Evolutionary conservation across 2,888 invertebrate species (phyloP), one percentile per base, ranked within the genome.

Genomic region (Gnatocerus cornutus): DNA sequence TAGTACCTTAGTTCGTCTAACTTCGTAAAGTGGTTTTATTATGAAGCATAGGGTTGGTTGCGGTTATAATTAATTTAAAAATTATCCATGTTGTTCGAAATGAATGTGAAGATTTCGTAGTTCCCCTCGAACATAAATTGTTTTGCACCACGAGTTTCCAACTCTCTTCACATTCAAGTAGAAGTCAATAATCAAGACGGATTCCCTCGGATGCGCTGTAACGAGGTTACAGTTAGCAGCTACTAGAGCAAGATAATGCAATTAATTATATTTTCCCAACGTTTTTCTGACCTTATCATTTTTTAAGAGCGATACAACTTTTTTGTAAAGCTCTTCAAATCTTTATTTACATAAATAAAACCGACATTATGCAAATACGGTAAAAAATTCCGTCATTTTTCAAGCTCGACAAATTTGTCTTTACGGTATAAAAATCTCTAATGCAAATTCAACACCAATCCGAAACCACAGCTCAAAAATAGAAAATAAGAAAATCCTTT

Each of bases 401-500:
- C 21, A 21, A 21, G 21, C 9, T 37, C 7, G 37, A 8, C 1
- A 61, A 39, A 61, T 61, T 61, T 61, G 61, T 52, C 13, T 12
- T 27, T 37, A 16, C 29, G 50, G 6, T 37, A 16, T 45, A 61
- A 61, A 61, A 61, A 45, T 12, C 48, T 21, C 46, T 29, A 29
- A 52, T 52, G 52, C 62, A 62, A 62, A 50, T 62, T 41, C 41
- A 45, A 62, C 62, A 41, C 52, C 62, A 52, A 62, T 62, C 62
- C 52, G 59, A 58, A 39, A 59, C 67, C 50, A 12, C 55, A 10
- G 46, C 52, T 46, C 52, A 67, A 52, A 73, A 68, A 66, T 63
- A 71, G 71, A 71, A 72, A 72, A 73, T 71, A 72, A 73, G 73
- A 69, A 68, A 71, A 71, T 68, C 66, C 68, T 72, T 70, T 73